phyloP scores from a whole-genome alignment of 2,113 vertebrate species.

The Ophthalmolycus amberensis region DNA sequence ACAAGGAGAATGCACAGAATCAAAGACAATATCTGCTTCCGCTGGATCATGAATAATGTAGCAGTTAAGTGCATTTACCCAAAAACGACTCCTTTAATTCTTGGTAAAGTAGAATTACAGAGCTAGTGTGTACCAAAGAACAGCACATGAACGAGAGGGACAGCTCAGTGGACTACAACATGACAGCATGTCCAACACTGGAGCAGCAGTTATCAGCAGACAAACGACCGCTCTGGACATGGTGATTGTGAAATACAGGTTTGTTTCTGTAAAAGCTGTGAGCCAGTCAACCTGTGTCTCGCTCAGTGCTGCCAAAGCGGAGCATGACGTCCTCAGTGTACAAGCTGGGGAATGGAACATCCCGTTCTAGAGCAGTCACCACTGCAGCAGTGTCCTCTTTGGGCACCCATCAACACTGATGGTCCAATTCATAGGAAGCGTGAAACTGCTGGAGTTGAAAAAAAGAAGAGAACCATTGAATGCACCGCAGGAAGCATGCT shows the following conservation, averaged over 20 bases:
- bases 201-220: conserved; percentile 1
- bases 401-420: background rate
- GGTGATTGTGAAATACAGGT: background rate
- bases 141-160: background rate
- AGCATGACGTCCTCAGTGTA: too few relatives aligned
- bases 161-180: background rate
- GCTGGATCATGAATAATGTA: background rate
- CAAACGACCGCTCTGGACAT: background rate
- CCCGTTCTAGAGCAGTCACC: too few relatives aligned
- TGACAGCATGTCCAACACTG: conserved; percentile 2
- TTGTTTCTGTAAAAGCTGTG: conserved; percentile 11
- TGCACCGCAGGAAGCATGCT: background rate
- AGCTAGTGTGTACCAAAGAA: background rate
- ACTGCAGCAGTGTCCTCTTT: background rate
- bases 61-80: too few relatives aligned
- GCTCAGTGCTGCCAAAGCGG: too few relatives aligned
- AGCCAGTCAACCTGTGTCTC: too few relatives aligned
- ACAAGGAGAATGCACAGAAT: background rate
- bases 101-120: background rate
- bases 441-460: background rate
- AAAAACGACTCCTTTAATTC: background rate
- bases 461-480: background rate
- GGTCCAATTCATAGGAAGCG: too few relatives aligned
- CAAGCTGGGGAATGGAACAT: background rate
- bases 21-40: background rate